A percentile compares a stretch with the other conserved stretches of the same genome.
Conservation (phyloP, 2,113 vertebrate species). For the Sceloporus undulatus region DNA sequence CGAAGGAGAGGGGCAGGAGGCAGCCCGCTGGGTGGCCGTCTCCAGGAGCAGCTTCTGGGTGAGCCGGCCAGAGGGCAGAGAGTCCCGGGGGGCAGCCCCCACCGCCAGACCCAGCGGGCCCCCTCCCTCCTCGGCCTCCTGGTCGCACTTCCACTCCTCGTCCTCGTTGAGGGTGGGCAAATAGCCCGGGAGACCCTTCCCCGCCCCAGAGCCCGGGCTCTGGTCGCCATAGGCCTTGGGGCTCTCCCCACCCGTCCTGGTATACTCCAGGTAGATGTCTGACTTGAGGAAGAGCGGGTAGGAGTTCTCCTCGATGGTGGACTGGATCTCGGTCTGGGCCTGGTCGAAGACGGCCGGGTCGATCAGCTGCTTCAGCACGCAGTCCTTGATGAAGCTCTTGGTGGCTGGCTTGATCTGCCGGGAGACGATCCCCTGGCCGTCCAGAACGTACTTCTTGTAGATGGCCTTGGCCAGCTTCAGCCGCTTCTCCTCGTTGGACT, state of each 20-base stretch:
- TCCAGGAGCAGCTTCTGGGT: slow-evolving; percentile 91
- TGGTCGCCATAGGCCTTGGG: slow-evolving; percentile 90
- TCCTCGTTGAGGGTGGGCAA: slow-evolving; percentile 92
- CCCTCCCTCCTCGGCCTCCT: slow-evolving; percentile 79
- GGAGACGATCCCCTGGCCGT: slow-evolving; percentile 92
- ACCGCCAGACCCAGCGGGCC: slow-evolving; percentile 28
- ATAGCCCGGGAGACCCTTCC: slow-evolving; percentile 86
- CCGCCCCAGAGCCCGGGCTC: slow-evolving; percentile 86
- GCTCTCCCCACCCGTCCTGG: slow-evolving; percentile 92
- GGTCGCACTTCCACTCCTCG: slow-evolving; percentile 92
- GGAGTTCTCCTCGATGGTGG: slow-evolving; percentile 94
- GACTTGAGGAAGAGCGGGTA: slow-evolving; percentile 98
- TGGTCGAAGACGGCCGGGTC: slow-evolving; percentile 98
- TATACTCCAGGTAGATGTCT: slow-evolving; percentile 96
- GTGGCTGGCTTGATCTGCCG: slow-evolving; percentile 95
- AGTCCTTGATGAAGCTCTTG: slow-evolving; percentile 97
- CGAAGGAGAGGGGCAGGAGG: slow-evolving; percentile 36
- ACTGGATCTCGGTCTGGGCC: slow-evolving; percentile 96
- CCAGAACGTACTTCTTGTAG: slow-evolving; percentile 95
- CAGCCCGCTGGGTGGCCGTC: slow-evolving; percentile 81
- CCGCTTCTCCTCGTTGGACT: slow-evolving; percentile 91
- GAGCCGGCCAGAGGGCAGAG: slow-evolving; percentile 79
- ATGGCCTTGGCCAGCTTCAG: slow-evolving; percentile 94
- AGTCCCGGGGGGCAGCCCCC: slow-evolving; percentile 67
- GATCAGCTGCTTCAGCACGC: slow-evolving; percentile 89